Evolutionary conservation across 2,113 vertebrate genomes (phyloP).

Genomic region (Archocentrus centrarchus): DNA sequence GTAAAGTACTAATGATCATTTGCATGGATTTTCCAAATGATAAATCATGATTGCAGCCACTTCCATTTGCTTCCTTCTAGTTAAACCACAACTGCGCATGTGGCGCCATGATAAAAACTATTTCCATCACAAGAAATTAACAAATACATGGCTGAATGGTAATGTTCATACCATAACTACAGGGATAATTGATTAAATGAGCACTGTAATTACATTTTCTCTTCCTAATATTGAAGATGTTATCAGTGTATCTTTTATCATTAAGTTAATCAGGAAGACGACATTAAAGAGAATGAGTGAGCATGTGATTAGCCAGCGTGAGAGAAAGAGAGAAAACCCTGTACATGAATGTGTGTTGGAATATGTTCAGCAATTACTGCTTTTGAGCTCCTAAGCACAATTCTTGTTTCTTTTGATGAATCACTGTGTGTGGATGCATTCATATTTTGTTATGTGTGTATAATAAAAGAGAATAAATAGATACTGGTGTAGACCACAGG

Average conservation of each 20-base stretch:
- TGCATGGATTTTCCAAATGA: slow-evolving; percentile 15
- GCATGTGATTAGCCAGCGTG: background rate
- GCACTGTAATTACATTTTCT: slow-evolving; percentile 66
- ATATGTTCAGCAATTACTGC: background rate
- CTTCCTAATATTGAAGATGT: slow-evolving; percentile 61
- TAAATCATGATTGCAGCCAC: background rate
- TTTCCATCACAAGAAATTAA: slow-evolving; percentile 19
- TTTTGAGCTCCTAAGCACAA: background rate
- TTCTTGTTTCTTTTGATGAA: background rate
- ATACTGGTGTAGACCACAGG: background rate
- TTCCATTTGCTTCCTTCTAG: background rate
- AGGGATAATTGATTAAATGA: slow-evolving; percentile 65
- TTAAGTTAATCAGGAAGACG: slow-evolving; percentile 61
- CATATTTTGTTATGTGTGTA: background rate
- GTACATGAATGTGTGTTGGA: background rate
- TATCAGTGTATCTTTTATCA: slow-evolving; percentile 66
- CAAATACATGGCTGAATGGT: slow-evolving; percentile 20
- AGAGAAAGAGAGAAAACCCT: background rate
- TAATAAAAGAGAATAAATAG: background rate
- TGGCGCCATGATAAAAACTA: background rate
- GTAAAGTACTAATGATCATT: slow-evolving; percentile 2
- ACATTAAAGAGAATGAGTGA: slow-evolving; percentile 27
- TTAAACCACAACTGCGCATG: background rate
- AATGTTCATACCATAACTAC: slow-evolving; percentile 5
- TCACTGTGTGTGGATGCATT: background rate